A percentile compares a stretch with the other conserved stretches of the same genome.
These are phyloP conservation scores for Pseudachorutes palmiensis DNA, from an alignment of 1,140 invertebrate species.

Conservation along the genomic window DNA sequence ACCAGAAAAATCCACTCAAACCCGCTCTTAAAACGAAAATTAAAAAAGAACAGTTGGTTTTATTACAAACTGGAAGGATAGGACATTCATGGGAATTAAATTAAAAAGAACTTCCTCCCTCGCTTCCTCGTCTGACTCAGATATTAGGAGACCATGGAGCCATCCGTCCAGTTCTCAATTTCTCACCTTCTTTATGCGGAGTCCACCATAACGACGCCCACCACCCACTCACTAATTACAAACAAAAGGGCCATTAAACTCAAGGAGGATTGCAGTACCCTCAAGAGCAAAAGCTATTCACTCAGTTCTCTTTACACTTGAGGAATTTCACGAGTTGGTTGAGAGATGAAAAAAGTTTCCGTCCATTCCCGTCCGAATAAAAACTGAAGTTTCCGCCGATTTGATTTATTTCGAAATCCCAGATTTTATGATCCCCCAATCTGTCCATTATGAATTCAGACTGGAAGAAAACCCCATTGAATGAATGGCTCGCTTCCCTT, in stretches of 20 bases:
- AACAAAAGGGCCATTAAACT: background rate
- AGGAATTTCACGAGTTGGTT: background rate
- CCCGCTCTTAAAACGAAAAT: no score
- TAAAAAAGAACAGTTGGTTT: no score
- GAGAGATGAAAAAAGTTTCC: background rate
- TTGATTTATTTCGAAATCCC: background rate
- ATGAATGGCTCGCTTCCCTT: background rate
- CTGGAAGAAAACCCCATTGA: background rate
- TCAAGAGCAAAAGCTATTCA: no score
- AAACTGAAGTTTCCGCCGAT: background rate
- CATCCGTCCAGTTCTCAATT: background rate
- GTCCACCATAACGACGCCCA: background rate
- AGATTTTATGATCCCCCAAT: background rate
- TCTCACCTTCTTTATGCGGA: background rate
- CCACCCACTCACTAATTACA: background rate
- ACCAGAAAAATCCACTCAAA: no score
- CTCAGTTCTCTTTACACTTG: no score
- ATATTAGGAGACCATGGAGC: background rate
- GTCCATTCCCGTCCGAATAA: background rate
- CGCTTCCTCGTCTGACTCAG: no score
- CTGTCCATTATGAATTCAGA: background rate
- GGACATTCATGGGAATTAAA: no score
- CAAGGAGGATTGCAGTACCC: no score
- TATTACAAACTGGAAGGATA: no score
- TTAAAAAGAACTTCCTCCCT: no score